Evolutionary conservation across 2,797 vertebrate genomes (phyloP).

Genomic region (Sarcophilus harrisii): DNA sequence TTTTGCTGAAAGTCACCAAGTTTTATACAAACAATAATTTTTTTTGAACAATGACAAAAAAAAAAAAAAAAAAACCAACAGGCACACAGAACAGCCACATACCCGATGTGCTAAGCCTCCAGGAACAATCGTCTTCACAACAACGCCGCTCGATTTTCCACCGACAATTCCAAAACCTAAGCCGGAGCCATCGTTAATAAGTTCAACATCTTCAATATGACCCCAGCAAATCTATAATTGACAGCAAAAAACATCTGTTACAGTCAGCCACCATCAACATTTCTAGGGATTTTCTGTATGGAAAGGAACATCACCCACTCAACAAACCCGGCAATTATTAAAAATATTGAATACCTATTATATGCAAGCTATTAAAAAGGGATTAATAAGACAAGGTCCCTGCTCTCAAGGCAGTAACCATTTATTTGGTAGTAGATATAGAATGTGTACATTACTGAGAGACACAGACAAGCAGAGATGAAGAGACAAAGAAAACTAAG

Average conservation of each 20-base stretch:
- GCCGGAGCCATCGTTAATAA: slow-evolving; percentile 95
- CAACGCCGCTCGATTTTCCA: slow-evolving; percentile 92
- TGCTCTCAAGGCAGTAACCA: not conserved
- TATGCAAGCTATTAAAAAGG: not conserved
- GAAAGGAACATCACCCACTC: not conserved
- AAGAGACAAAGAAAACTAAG: not conserved
- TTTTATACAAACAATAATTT: slow-evolving; percentile 37
- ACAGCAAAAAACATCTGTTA: slow-evolving; percentile 18
- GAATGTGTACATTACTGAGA: slow-evolving; percentile 39
- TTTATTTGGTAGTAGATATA: not conserved
- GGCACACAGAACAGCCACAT: slow-evolving; percentile 81
- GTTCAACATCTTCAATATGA: slow-evolving; percentile 93
- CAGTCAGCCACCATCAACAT: slow-evolving; percentile 11
- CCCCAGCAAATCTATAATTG: slow-evolving; percentile 90
- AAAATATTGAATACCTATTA: not conserved
- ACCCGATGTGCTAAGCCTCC: slow-evolving; percentile 93
- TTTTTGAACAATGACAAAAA: slow-evolving; percentile 74
- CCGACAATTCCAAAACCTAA: slow-evolving; percentile 98
- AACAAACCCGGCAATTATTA: slow-evolving; percentile 23
- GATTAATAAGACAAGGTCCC: not conserved
- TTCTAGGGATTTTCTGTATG: not conserved
- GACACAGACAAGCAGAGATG: not conserved
- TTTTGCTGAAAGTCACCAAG: not conserved
- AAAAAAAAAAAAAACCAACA: slow-evolving; percentile 50
- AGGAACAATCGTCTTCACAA: slow-evolving; percentile 94